A percentile compares a stretch with the other conserved stretches of the same genome.
Conservation (phyloP, 53 echinoderm and acorn worm genomes). For the Luidia sarsii region DNA sequence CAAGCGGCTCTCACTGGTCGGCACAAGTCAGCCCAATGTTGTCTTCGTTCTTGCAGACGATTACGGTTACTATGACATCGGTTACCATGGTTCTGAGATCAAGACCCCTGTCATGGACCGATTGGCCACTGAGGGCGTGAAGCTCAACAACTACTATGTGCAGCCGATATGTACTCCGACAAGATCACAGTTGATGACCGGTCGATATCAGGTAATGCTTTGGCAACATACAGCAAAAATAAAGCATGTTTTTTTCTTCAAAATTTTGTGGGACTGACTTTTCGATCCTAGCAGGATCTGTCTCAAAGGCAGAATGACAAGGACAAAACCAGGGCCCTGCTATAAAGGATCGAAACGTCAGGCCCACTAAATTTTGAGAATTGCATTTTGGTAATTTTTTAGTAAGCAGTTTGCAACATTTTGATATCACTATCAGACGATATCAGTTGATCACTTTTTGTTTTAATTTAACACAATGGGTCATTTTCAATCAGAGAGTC, state of each 20-base stretch:
- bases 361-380: background rate
- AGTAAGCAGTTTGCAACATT: too few species aligned
- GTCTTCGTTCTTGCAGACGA: constrained; percentile 73
- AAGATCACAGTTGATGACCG: constrained; percentile 71
- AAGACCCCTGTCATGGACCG: constrained; percentile 73
- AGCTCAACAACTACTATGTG: constrained; percentile 78
- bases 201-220: constrained; percentile 81
- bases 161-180: constrained; percentile 86
- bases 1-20: too few species aligned
- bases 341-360: background rate
- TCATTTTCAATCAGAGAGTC: too few species aligned
- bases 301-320: too few species aligned
- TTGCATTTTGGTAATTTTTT: too few species aligned
- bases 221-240: background rate
- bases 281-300: too few species aligned
- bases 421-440: too few species aligned
- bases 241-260: background rate
- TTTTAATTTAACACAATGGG: too few species aligned
- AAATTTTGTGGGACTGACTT: too few species aligned
- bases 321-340: too few species aligned
- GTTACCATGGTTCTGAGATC: constrained; percentile 73
- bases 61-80: constrained; percentile 74
- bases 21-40: constrained; percentile 34
- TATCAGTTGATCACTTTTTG: too few species aligned
- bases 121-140: constrained; percentile 65